A percentile compares a stretch with the other conserved stretches of the same genome.
phyloP scores from a whole-genome alignment of 2,888 invertebrate genomes.

The Monoplex corrugatus region DNA sequence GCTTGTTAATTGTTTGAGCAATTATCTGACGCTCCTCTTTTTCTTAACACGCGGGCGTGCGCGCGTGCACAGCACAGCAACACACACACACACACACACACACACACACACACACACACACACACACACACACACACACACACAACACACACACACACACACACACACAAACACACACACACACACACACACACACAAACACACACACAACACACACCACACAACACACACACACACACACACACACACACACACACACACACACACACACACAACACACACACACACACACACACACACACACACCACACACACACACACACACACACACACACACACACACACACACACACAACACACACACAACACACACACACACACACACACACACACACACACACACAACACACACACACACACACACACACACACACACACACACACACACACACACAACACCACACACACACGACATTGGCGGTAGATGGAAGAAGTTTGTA shows the following conservation, averaged over 20 bases:
- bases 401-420: conserved; percentile 12
- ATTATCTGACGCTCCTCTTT: too few relatives aligned
- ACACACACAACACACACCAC: too few relatives aligned
- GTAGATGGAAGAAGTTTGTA: too few relatives aligned
- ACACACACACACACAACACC: background rate
- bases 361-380: background rate
- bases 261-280: too few relatives aligned
- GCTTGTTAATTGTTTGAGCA: too few relatives aligned
- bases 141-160: background rate
- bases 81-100: too few relatives aligned
- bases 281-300: too few relatives aligned
- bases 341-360: background rate
- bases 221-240: background rate
- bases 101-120: too few relatives aligned
- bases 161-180: background rate
- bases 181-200: background rate
- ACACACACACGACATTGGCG: background rate
- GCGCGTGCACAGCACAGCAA: too few relatives aligned
- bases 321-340: background rate
- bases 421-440: background rate
- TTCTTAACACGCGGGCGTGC: too few relatives aligned
- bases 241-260: too few relatives aligned
- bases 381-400: background rate
- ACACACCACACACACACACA: background rate
- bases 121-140: too few relatives aligned